phyloP scores from a whole-genome alignment of 2,113 vertebrate genomes.

The Perca fluviatilis region DNA sequence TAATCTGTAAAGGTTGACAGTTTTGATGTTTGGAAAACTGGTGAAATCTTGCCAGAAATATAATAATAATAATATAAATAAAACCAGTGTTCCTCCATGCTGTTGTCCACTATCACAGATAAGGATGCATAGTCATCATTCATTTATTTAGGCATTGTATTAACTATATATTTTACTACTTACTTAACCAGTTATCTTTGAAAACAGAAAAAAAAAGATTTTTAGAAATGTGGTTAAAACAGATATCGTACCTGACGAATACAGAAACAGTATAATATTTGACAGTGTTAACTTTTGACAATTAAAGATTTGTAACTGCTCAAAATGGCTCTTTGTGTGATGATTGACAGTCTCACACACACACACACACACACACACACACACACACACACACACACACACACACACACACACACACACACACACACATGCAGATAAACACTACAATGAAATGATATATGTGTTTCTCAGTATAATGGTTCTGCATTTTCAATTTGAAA shows the following conservation, averaged over 20 bases:
- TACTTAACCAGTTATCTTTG: constrained; percentile 60
- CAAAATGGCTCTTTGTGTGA: constrained; percentile 50
- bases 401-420: constrained; percentile 10
- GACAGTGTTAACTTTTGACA: constrained; percentile 78
- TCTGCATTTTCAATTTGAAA: not conserved
- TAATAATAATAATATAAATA: not conserved
- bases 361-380: not conserved
- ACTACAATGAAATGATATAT: not conserved
- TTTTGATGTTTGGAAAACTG: not conserved
- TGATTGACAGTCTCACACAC: constrained; percentile 8
- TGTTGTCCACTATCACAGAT: constrained; percentile 19
- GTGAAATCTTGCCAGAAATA: not conserved
- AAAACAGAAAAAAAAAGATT: constrained; percentile 42
- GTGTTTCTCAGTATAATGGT: not conserved
- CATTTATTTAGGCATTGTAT: constrained; percentile 56
- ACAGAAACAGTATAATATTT: constrained; percentile 59
- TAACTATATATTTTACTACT: constrained; percentile 68
- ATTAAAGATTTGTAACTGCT: constrained; percentile 82
- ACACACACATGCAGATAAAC: not conserved
- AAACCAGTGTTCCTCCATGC: constrained; percentile 19
- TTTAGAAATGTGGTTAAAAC: constrained; percentile 65
- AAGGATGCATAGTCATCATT: constrained; percentile 22
- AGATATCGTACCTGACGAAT: constrained; percentile 40
- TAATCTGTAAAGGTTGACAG: not conserved
- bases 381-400: constrained; percentile 6